Percentiles rank a stretch among this genome's conserved stretches.
Evolutionary conservation across 2,113 vertebrate species (phyloP).

Genomic region (Catharus bicknelli): DNA sequence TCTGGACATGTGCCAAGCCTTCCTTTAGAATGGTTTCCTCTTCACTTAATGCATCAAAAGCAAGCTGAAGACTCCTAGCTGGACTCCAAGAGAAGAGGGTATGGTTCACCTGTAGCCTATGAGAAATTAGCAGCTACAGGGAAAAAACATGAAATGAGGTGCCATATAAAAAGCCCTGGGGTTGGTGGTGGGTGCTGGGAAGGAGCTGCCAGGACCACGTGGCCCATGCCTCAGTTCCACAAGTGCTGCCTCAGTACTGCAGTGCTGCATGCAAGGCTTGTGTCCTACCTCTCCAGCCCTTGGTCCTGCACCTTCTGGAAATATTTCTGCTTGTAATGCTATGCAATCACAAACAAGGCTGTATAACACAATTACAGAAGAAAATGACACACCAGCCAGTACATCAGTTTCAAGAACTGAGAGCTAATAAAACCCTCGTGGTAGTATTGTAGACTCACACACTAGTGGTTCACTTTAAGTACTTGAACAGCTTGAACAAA

Average conservation of each 20-base stretch:
- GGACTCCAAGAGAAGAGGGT: neutral
- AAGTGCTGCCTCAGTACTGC: neutral
- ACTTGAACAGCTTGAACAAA: constrained; percentile 1
- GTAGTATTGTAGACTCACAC: neutral
- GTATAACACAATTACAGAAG: neutral
- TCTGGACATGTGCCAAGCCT: neutral
- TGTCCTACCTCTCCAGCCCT: rapidly evolving
- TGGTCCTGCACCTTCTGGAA: neutral
- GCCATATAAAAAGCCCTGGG: rapidly evolving
- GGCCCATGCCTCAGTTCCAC: rapidly evolving
- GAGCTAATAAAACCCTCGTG: neutral
- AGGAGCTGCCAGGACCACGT: neutral
- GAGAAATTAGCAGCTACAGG: neutral
- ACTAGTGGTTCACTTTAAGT: neutral
- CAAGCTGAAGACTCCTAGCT: neutral
- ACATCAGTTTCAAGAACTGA: neutral
- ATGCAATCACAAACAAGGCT: neutral
- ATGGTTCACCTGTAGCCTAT: neutral
- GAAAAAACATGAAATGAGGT: neutral
- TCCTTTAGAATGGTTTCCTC: neutral
- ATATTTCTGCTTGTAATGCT: neutral
- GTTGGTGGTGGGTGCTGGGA: neutral
- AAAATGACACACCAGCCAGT: neutral
- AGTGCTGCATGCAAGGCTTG: neutral
- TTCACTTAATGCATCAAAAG: neutral